Conservation (phyloP, 1,140 invertebrate genomes). For the Rhagoletis pomonella region DNA sequence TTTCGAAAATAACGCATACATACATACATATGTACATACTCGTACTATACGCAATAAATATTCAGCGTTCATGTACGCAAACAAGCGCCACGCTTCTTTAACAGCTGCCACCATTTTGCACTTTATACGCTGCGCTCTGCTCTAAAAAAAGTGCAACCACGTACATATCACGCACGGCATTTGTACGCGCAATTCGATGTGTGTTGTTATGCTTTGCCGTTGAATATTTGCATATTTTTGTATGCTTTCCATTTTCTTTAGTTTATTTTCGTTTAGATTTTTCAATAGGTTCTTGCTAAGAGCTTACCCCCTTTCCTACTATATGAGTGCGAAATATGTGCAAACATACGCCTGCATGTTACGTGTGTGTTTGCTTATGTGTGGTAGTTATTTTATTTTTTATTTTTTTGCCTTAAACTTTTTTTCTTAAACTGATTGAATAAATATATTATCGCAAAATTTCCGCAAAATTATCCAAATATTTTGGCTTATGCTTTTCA, state of each 20-base stretch:
- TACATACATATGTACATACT: no score
- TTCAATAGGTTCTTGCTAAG: neutral
- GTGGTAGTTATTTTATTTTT: no score
- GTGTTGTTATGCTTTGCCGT: neutral
- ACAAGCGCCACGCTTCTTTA: neutral
- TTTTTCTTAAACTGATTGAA: no score
- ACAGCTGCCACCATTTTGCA: neutral
- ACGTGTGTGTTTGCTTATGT: neutral
- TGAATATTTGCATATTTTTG: neutral
- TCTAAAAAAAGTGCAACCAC: slow-evolving; percentile 3
- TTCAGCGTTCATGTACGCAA: neutral
- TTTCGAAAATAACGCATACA: no score
- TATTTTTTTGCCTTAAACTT: no score
- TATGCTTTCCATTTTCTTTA: neutral
- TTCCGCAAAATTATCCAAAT: neutral
- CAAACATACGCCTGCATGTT: neutral
- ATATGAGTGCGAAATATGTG: neutral
- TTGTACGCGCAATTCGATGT: neutral
- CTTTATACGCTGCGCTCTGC: neutral
- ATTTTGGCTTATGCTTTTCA: neutral
- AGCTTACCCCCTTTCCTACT: no score
- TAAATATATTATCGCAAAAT: neutral
- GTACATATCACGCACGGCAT: neutral
- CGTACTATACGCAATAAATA: slow-evolving; percentile 28
- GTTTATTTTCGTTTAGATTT: neutral